phyloP scores from a whole-genome alignment of 2,797 vertebrate genomes.

The Erithacus rubecula region DNA sequence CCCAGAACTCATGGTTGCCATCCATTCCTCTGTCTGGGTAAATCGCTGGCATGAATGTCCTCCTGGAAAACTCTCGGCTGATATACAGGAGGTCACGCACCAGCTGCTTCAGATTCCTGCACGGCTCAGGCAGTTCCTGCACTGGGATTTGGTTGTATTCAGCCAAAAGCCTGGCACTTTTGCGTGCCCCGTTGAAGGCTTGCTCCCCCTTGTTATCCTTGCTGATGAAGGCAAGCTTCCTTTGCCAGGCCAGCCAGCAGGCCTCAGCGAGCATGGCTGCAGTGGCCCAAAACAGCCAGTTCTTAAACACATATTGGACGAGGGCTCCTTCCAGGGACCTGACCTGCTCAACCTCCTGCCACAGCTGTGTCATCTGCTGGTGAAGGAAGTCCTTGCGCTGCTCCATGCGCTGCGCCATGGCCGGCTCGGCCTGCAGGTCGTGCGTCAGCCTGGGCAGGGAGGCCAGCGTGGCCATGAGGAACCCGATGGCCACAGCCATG shows the following conservation, averaged over 20 bases:
- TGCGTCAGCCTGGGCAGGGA: neutral
- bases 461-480: neutral
- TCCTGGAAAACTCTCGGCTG: neutral
- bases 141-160: fast-evolving
- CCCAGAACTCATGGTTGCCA: neutral
- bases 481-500: fast-evolving
- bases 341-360: neutral
- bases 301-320: neutral
- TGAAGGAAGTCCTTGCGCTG: neutral
- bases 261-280: fast-evolving
- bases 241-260: neutral
- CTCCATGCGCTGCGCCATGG: fast-evolving
- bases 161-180: neutral
- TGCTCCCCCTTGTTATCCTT: too few species aligned
- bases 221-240: neutral
- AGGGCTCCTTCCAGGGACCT: neutral
- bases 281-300: neutral
- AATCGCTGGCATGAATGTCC: neutral
- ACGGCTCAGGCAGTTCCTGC: fast-evolving
- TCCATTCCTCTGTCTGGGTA: neutral
- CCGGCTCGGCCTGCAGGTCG: fast-evolving
- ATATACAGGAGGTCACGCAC: neutral
- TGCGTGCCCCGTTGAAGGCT: neutral
- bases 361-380: neutral
- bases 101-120: neutral